Percentiles rank a stretch among this genome's conserved stretches.
Conservation (phyloP, 2,113 vertebrate genomes). For the Colius striatus region DNA sequence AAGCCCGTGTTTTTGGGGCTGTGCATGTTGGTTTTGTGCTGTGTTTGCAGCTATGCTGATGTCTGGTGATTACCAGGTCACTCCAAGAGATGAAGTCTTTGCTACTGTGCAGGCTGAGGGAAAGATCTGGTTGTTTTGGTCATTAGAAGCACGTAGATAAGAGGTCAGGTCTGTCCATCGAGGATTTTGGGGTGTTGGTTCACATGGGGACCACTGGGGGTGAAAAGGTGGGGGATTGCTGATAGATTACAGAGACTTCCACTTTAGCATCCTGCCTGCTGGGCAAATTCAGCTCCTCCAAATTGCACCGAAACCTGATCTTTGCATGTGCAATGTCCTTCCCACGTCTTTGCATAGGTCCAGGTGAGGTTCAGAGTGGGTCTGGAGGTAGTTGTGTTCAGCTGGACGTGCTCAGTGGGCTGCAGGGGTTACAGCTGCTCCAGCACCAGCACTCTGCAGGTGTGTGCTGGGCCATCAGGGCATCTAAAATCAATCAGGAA, state of each 20-base stretch:
- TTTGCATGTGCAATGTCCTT: accelerated
- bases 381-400: background rate
- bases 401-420: accelerated
- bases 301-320: background rate
- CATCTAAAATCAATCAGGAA: background rate
- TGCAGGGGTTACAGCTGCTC: background rate
- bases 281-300: background rate
- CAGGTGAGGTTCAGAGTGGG: background rate
- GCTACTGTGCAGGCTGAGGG: background rate
- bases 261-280: background rate
- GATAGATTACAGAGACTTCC: background rate
- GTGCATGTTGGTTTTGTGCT: background rate
- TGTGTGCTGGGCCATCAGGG: accelerated
- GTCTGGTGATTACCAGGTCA: background rate
- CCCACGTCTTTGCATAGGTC: background rate
- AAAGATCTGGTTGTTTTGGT: background rate
- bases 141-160: background rate
- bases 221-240: background rate
- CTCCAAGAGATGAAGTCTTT: background rate
- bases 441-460: background rate
- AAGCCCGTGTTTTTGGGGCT: background rate
- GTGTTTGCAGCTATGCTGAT: background rate
- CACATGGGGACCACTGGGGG: background rate
- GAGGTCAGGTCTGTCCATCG: background rate
- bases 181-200: background rate